Evolutionary conservation across 2,797 vertebrate species (phyloP), one percentile per base, ranked within the genome.

Genomic region (Gephyroberyx darwinii): DNA sequence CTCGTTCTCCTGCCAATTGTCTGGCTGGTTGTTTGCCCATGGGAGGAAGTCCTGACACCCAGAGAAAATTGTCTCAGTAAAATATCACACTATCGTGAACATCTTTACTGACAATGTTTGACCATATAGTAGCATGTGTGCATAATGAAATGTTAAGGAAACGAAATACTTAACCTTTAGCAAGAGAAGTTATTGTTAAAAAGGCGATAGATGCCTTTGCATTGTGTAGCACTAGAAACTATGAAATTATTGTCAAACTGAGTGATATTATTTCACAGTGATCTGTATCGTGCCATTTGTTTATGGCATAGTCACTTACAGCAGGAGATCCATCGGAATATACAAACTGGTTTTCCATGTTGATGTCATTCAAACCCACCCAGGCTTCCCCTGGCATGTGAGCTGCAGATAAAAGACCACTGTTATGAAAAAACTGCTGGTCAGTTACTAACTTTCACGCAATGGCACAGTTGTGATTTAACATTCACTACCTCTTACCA

Each of bases 341-440:
- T 0, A 89, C 82, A 52, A 75, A 95, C 0, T 55, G 35, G 61
- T 67, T 77, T 74, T 95, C 94, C 3, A 0, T 1, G 0, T 17
- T 17, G 17, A 85, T 89, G 35, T 95, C 93, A 39, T 91, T 95
- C 43, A 95, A 64, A 54, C 94, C 94, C n/a, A 93, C 75, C 94
- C 94, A 95, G 50, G 90, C 86, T 3, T 69, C 20, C 0, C 26
- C 84, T 1, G 91, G 86, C 92, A 94, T 93, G 86, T 95, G 93
- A 77, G 93, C 94, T 95, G 79, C 17, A 73, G 35, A 65, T 9
- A 37, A 16, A 75, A 53, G 60, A 41, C 39, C 39, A 41, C 33
- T 35, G 33, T 35, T 35, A 35, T 35, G 33, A 35, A 35, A 35
- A 35, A 35, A 4, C 33, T 35, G 33, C 33, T 35, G 8, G 6